phyloP scores from a whole-genome alignment of 2,888 invertebrate genomes.

The Rhagonycha fulva region DNA sequence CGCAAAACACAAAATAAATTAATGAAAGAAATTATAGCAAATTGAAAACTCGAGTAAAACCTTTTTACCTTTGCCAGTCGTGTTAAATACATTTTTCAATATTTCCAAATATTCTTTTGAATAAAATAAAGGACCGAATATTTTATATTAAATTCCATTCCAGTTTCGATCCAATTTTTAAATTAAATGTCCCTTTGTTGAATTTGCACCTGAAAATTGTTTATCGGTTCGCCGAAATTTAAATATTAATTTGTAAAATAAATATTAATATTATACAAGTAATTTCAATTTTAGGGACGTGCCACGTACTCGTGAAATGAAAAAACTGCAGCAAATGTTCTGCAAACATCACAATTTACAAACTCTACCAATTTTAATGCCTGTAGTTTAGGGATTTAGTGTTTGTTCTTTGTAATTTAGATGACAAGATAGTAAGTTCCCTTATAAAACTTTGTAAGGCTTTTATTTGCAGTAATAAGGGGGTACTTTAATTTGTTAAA shows the following conservation, averaged over 20 bases:
- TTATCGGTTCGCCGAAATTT: neutral
- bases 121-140: neutral
- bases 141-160: neutral
- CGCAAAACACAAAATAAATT: neutral
- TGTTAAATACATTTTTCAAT: neutral
- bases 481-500: constrained; percentile 12
- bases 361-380: constrained; percentile 17
- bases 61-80: neutral
- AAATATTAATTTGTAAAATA: neutral
- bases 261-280: neutral
- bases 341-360: constrained; percentile 11
- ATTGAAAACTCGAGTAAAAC: neutral
- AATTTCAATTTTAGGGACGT: neutral
- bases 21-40: neutral
- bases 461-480: constrained; percentile 6
- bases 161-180: neutral
- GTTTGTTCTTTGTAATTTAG: constrained; percentile 11
- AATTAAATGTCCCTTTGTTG: neutral
- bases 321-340: neutral
- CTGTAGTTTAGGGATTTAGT: constrained; percentile 7
- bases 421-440: constrained; percentile 3
- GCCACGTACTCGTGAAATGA: neutral
- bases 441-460: constrained; percentile 3
- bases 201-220: neutral
- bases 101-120: neutral